Percentiles rank a stretch among this genome's conserved stretches.
phyloP scores from a whole-genome alignment of 2,797 vertebrate genomes.

The Artibeus lituratus region DNA sequence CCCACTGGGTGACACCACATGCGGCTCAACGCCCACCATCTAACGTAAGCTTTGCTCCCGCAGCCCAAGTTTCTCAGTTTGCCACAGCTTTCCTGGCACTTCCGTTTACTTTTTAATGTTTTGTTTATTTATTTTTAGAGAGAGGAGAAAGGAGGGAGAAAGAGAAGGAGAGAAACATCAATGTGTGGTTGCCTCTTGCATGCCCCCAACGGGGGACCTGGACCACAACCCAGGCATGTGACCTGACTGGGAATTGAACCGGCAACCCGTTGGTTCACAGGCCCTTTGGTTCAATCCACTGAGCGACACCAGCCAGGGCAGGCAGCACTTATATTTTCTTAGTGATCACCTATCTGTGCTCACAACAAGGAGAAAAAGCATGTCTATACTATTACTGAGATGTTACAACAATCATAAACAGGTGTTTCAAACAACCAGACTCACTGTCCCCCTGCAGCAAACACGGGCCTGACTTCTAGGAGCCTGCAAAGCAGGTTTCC shows the following conservation, averaged over 20 bases:
- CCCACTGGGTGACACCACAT: not conserved
- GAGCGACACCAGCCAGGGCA: not conserved
- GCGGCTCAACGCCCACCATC: not conserved
- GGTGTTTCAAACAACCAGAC: not conserved
- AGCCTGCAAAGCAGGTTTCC: not conserved
- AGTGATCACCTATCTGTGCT: not conserved
- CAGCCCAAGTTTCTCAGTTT: not conserved
- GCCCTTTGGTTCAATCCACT: too few relatives aligned
- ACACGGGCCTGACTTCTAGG: not conserved
- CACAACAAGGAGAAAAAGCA: not conserved
- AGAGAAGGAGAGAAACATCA: too few relatives aligned
- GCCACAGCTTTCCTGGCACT: not conserved
- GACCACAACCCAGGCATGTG: too few relatives aligned
- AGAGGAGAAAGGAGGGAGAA: too few relatives aligned
- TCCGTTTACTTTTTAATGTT: not conserved
- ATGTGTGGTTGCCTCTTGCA: too few relatives aligned
- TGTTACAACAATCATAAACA: not conserved
- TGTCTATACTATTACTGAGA: not conserved
- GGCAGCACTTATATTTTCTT: not conserved
- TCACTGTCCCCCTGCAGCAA: not conserved
- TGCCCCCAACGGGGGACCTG: too few relatives aligned
- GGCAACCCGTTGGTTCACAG: too few relatives aligned
- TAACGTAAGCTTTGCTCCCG: not conserved
- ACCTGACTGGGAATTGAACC: too few relatives aligned
- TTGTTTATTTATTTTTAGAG: too few relatives aligned